A percentile compares a stretch with the other conserved stretches of the same genome.
Conservation (phyloP, 2,797 vertebrate genomes). For the Rhabdomys pumilio region DNA sequence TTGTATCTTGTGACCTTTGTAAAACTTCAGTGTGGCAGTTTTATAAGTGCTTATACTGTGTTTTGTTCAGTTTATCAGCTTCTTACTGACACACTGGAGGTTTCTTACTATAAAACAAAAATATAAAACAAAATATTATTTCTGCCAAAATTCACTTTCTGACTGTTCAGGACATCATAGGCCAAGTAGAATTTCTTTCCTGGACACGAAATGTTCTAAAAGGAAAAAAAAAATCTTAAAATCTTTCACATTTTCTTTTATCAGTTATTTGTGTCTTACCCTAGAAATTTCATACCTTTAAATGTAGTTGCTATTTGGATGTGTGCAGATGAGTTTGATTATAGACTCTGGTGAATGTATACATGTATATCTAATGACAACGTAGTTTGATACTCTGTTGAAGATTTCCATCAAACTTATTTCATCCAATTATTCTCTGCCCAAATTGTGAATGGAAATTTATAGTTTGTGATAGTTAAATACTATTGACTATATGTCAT, state of each 20-base stretch:
- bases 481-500: background rate
- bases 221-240: background rate
- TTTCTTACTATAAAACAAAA: constrained; percentile 34
- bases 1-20: constrained; percentile 53
- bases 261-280: constrained; percentile 46
- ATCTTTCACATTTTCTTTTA: constrained; percentile 49
- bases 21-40: background rate
- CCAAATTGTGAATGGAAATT: constrained; percentile 53
- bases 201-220: constrained; percentile 22
- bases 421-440: constrained; percentile 51
- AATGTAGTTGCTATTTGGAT: constrained; percentile 24
- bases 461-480: constrained; percentile 63
- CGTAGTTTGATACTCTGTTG: constrained; percentile 29
- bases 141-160: constrained; percentile 62
- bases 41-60: background rate
- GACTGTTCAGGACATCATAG: constrained; percentile 47
- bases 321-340: constrained; percentile 40
- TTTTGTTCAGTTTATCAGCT: constrained; percentile 15
- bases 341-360: constrained; percentile 6
- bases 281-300: background rate
- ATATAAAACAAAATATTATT: constrained; percentile 4
- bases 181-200: constrained; percentile 28
- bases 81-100: background rate
- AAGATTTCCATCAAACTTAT: constrained; percentile 56
- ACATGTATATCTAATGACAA: constrained; percentile 14